Evolutionary conservation across 2,888 invertebrate genomes (phyloP).

Genomic region (Gastracanthus pulcherrimus): DNA sequence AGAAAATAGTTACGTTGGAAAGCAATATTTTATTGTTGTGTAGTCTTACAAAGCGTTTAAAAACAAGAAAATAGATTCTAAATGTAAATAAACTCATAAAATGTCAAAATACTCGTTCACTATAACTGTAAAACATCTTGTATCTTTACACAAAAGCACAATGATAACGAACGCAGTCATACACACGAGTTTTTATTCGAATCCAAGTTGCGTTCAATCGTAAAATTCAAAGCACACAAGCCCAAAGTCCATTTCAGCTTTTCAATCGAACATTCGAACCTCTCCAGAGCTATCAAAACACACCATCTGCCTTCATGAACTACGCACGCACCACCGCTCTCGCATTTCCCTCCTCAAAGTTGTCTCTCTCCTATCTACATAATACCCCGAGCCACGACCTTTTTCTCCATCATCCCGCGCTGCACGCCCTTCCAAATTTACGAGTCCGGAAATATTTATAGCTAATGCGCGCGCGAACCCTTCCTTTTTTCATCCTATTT

Average conservation of each 20-base stretch:
- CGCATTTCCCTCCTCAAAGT: neutral
- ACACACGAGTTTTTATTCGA: neutral
- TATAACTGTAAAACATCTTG: neutral
- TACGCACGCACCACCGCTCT: neutral
- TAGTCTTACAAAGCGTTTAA: too few species aligned
- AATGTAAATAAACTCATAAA: too few species aligned
- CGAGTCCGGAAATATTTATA: conserved; percentile 47
- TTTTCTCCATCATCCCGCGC: neutral
- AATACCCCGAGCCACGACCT: neutral
- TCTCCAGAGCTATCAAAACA: conserved; percentile 26
- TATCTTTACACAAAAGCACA: neutral
- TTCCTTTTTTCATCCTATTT: conserved; percentile 37
- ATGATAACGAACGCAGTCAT: neutral
- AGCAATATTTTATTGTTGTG: too few species aligned
- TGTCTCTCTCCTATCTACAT: neutral
- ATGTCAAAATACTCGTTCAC: too few species aligned
- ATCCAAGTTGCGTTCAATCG: neutral
- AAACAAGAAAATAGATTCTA: too few species aligned
- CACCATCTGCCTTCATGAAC: conserved; percentile 44
- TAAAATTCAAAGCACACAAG: neutral
- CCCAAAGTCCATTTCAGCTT: neutral
- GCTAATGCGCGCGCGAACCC: conserved; percentile 2
- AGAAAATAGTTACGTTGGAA: too few species aligned
- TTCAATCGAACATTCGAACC: conserved; percentile 27
- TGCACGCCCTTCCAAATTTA: conserved; percentile 37